Evolutionary conservation across 1,140 invertebrate species (phyloP).

Genomic region (Stenopsyche tienmushanensis): DNA sequence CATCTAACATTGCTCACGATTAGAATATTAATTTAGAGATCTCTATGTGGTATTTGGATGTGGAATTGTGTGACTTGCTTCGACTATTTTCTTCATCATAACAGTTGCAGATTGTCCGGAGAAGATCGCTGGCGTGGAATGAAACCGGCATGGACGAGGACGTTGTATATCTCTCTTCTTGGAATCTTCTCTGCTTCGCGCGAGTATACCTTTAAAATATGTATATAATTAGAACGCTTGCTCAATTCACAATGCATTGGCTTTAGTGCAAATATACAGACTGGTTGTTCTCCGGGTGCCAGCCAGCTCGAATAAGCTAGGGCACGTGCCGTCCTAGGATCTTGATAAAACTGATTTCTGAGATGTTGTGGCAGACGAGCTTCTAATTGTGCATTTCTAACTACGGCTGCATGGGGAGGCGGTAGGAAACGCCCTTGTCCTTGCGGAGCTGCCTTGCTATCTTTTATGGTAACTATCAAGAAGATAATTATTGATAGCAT

Average conservation of each 20-base stretch:
- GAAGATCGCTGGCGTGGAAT: conserved; percentile 46
- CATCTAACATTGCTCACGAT: too few relatives aligned
- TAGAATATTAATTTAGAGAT: too few relatives aligned
- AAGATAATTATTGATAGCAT: not conserved
- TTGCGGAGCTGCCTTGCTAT: not conserved
- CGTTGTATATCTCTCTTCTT: conserved; percentile 60
- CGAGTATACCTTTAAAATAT: conserved; percentile 51
- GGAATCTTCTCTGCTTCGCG: conserved; percentile 59
- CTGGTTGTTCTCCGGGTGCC: conserved; percentile 58
- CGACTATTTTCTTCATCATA: too few relatives aligned
- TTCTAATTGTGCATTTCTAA: conserved; percentile 51
- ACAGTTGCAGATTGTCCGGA: conserved; percentile 36
- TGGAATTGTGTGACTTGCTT: too few relatives aligned
- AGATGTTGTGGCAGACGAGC: conserved; percentile 50
- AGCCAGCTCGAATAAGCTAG: conserved; percentile 59
- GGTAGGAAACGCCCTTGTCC: not conserved
- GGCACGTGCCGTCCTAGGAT: conserved; percentile 48
- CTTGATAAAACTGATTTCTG: conserved; percentile 47
- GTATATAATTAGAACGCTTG: not conserved
- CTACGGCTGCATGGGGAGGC: conserved; percentile 52
- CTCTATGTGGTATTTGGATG: too few relatives aligned
- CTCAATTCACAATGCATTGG: not conserved
- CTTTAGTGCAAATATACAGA: conserved; percentile 42
- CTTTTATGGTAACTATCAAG: not conserved
- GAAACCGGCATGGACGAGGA: conserved; percentile 62